Evolutionary conservation across 53 echinoderm and acorn worm genomes (phyloP), one percentile per base, ranked within the genome.

Genomic region (Echinometra lucunter): DNA sequence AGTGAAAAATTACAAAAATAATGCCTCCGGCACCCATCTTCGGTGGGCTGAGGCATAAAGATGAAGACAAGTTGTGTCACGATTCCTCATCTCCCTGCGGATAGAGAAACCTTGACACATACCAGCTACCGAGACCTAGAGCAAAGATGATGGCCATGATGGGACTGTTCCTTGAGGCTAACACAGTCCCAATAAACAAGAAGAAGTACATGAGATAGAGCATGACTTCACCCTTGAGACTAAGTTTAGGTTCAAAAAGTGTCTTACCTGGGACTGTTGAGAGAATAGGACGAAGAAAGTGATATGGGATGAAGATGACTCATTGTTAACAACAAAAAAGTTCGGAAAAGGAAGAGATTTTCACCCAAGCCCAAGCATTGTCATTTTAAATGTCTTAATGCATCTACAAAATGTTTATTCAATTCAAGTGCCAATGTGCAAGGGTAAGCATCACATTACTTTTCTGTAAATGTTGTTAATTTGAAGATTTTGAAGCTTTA

Each of bases 201-300:
- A 99, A 96, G 94, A 98, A 98, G 88, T 99, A 99, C 17, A 98
- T 95, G n/a, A 99, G 95, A 96, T 99, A 99, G 92, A 97, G 87
- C 88, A 99, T 95, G 34, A 98, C 95, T 92, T 99, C 99, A 91
- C 97, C 98, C 96, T 96, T 98, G 28, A 96, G 94, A 66, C 95
- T 93, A 94, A 98, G 89, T 37, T 95, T 69, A 27, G 92, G 96
- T 40, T 97, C 96, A 47, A 63, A 35, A 30, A 2, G 1, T 40
- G 35, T 40, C 95, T 96, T 96, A 94, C 96, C 96, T 89, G 95
- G 81, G 82, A 97, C 98, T 98, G 97, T 58, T 30, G 74, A 53
- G 56, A 23, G 82, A 95, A 55, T 45, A 34, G 45, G 94, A 66
- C 70, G 12, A 0, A 66, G 45, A 16, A 57, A 78, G 2, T 44